Base-by-base conservation (phyloP, 2,113 vertebrate species). In the Entosphenus tridentatus region DNA sequence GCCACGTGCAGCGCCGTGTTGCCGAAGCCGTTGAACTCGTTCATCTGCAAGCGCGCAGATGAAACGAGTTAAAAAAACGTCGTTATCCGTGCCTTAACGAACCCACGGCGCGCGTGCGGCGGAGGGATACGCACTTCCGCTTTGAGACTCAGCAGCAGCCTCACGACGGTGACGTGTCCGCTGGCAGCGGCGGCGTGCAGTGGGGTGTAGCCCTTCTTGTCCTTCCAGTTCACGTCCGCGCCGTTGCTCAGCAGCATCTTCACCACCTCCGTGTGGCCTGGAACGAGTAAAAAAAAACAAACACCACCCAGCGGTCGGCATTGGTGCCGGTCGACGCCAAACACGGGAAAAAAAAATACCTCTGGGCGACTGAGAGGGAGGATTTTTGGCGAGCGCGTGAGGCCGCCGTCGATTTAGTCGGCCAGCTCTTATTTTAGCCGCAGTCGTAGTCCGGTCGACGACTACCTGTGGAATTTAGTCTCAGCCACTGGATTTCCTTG, bases 1-100 rank as follows among this genome's bases (percentile, higher is more conserved):
- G 88, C 88, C 55, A 96, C 88, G 80, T 96, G 92, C 76, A 96
- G 85, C n/a, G 88, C 87, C 12, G 87, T 89, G 82, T 91, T 96
- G 56, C 91, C 92, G 55, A 82, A 92, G 56, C 74, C 74, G 8
- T 95, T 95, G 68, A 82, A 81, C 71, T 95, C 89, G 59, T 97
- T 88, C 0, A 85, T 84, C 92, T 97, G 39, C 39, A 39, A 39
- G 39, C 5, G 39, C 39, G 5, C 39, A 39, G 39, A 39, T 39
- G 39, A 39, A 39, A 39, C 39, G 3, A 3, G 4, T 39, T 39
- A 39, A 39, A 39, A 39, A 39, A 6, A 39, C 39, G 39, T 39
- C 39, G 39, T 39, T 39, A 39, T 39, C 39, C 39, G 39, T 5
- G 39, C 39, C 39, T 39, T 39, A 39, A 39, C 5, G 39, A 39